A percentile compares a stretch with the other conserved stretches of the same genome.
Conservation (phyloP, 2,797 vertebrate genomes). For the Threskiornis aethiopicus region DNA sequence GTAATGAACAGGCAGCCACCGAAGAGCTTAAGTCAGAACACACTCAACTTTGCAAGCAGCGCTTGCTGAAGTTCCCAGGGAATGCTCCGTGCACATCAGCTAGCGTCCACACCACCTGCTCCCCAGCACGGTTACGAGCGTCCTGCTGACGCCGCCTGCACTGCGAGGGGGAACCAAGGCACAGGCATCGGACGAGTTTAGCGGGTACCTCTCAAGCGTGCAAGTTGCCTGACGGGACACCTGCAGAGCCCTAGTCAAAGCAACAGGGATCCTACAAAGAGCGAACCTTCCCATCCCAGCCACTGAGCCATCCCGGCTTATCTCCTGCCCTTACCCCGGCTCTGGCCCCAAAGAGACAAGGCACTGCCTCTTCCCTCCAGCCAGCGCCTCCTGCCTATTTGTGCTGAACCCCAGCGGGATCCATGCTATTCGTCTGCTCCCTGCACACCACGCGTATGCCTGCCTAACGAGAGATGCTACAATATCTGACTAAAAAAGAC, state of each 20-base stretch:
- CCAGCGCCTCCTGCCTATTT: neutral
- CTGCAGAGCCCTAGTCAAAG: neutral
- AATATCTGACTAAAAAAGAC: neutral
- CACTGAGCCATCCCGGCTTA: neutral
- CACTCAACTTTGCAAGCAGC: neutral
- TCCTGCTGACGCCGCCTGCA: neutral
- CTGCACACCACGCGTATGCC: fast-evolving
- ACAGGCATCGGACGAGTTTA: fast-evolving
- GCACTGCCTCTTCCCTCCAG: neutral
- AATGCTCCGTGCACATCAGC: neutral
- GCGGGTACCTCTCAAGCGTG: neutral
- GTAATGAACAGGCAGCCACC: neutral
- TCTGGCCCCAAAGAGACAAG: neutral
- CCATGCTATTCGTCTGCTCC: neutral
- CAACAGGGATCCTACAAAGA: neutral
- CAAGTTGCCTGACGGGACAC: neutral
- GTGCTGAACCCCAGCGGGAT: neutral
- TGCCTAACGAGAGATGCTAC: neutral
- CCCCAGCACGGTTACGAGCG: fast-evolving
- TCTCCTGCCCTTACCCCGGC: neutral
- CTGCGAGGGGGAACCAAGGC: neutral
- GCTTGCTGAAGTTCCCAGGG: neutral
- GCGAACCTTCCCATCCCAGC: neutral
- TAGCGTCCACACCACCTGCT: neutral
- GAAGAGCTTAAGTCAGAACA: neutral